Evolutionary conservation across 1,140 invertebrate genomes (phyloP), one percentile per base, ranked within the genome.

Genomic region (Calosoma granatense): DNA sequence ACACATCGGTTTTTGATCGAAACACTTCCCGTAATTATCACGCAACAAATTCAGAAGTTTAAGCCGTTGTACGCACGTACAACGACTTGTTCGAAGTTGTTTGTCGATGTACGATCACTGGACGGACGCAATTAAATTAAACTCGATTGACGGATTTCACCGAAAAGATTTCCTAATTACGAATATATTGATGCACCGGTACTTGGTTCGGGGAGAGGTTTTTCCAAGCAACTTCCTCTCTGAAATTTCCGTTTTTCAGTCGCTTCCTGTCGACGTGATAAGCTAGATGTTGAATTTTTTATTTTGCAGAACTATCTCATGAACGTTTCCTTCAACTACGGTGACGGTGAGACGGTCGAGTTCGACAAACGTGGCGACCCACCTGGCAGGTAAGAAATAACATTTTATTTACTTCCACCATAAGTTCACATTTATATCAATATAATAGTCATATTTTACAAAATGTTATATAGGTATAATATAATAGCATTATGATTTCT

Each of bases 341-440:
- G 76, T 55, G 70, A 82, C 51, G 78, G 77, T 43, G 83, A 92
- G 63, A 73, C 77, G 19, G 83, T 93, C 9, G 81, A 83, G 62
- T 94, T 93, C 65, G 87, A 93, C 70, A 74, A 79, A 53, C 82
- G 85, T 65, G 91, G 91, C 9, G 90, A 94, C 74, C 89, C 90
- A 19, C 86, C 90, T 23, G 88, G 88, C 51, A 85, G 87, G 86
- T 88, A 67, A 72, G 75, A 6, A n/a, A n/a, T n/a, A 6, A 36
- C 26, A 36, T 36, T 36, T 36, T 36, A 36, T 36, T 36, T n/a
- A n/a, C n/a, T 36, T 36, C n/a, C 26, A 36, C 26, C n/a, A n/a
- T n/a, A n/a, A n/a, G n/a, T n/a, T n/a, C n/a, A 41, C 17, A 1
- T 41, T 41, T 15, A 41, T 15, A 41, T n/a, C 36, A 41, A 41